Base-by-base conservation (phyloP, 2,888 invertebrate species). In the Teinopalpus imperialis region DNA sequence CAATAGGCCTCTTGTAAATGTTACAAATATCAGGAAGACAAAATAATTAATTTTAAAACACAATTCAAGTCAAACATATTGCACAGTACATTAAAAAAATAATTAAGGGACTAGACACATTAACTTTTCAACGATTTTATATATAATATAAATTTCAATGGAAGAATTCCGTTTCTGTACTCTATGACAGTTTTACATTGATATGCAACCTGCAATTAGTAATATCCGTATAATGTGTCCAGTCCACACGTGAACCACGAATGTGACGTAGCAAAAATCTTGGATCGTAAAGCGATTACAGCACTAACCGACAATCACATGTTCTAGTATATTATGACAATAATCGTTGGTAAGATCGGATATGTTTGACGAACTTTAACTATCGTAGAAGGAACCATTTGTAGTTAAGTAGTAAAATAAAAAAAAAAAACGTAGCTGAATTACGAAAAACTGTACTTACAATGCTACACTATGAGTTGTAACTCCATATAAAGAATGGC, bases 401-500 rank as follows among this genome's bases (percentile, higher is more conserved):
- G 40, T 51, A 61, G 58, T 44, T 52, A 52, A 49, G 49, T 49
- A 52, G 46, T 52, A 53, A 54, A 51, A 52, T 44, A 16, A 3
- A 16, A 16, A 16, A 2, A n/a, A 40, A 56, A 49, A 58, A 57
- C 52, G 63, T 67, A 67, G 70, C 68, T 66, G 32, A 34, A 47
- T 55, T 53, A 56, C 49, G 59, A 63, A 69, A 67, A 55, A 48
- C 45, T 74, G 72, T 72, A 74, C 71, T 74, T 70, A 58, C 63
- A 57, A 63, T 53, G 58, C 59, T 64, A 59, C 59, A 62, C 57
- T 62, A 68, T 48, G 62, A 66, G 62, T 60, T 67, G 66, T 72
- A 74, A 71, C 70, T 66, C 63, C 53, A 55, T 53, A 59, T 59
- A 61, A 61, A 51, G 63, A 74, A 76, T 74, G 77, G 77, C 73